A percentile compares a stretch with the other conserved stretches of the same genome.
phyloP scores from a whole-genome alignment of 2,113 vertebrate species.

The Heterochromis multidens region DNA sequence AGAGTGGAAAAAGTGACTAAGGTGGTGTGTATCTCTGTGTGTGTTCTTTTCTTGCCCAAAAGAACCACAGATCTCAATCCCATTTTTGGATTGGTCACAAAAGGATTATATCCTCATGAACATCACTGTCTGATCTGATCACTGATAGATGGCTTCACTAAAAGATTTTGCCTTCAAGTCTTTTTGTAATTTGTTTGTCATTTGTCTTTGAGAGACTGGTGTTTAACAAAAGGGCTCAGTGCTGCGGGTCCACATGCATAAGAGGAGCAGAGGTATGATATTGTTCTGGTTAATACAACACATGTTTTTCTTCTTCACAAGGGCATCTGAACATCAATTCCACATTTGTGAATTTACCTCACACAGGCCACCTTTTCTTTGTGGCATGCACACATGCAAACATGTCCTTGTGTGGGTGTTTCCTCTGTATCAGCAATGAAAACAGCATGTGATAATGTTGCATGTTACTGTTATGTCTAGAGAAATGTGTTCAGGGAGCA shows the following conservation, averaged over 20 bases:
- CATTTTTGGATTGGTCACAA: conserved; percentile 11
- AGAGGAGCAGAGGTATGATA: neutral
- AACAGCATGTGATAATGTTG: neutral
- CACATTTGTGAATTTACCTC: neutral
- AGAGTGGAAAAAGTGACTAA: conserved; percentile 45
- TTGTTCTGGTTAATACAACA: neutral
- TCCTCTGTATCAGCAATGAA: neutral
- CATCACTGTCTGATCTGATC: neutral
- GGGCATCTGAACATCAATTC: conserved; percentile 10
- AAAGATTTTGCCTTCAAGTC: neutral
- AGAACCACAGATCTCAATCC: conserved; percentile 6
- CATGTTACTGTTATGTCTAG: neutral
- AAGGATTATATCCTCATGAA: neutral
- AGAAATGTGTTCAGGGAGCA: neutral
- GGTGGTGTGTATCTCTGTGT: neutral
- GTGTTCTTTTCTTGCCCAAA: neutral
- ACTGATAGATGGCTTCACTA: neutral
- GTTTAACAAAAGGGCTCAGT: neutral
- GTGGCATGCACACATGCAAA: neutral
- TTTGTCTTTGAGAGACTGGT: neutral
- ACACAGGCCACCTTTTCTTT: neutral
- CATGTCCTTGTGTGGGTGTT: neutral
- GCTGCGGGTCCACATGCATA: neutral
- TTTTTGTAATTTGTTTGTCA: neutral
- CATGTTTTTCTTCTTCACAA: conserved; percentile 4